Evolutionary conservation across 2,797 vertebrate genomes (phyloP).

Genomic region (Tympanoctomys barrerae): DNA sequence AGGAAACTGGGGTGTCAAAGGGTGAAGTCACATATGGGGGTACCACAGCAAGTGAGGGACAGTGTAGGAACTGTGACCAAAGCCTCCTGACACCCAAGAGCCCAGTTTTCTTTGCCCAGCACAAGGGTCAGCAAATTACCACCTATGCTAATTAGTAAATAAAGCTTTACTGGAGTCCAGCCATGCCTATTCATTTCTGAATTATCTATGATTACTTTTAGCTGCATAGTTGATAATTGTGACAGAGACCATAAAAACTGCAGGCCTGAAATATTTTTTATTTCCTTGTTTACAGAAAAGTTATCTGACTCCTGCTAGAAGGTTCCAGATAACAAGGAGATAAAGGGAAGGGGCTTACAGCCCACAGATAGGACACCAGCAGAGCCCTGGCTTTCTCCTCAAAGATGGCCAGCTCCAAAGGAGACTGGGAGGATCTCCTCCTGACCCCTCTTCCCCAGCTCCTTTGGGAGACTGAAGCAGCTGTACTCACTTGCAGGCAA

Average conservation of each 20-base stretch:
- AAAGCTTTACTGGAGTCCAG: slow-evolving; percentile 21
- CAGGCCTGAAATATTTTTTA: not conserved
- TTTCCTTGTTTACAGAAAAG: not conserved
- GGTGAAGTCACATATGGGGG: not conserved
- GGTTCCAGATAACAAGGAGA: not conserved
- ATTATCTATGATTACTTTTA: not conserved
- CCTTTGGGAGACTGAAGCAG: not conserved
- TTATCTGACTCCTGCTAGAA: not conserved
- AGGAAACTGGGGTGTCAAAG: not conserved
- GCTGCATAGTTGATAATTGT: not conserved
- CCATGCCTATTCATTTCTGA: not conserved
- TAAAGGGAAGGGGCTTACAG: not conserved
- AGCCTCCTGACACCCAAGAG: not conserved
- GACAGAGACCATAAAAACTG: not conserved
- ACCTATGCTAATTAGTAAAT: not conserved
- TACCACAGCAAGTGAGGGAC: not conserved
- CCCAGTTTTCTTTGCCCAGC: not conserved
- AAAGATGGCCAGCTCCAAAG: not conserved
- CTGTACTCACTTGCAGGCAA: not conserved
- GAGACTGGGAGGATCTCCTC: not conserved
- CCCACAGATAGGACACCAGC: not conserved
- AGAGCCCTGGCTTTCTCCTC: not conserved
- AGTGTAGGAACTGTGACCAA: not conserved
- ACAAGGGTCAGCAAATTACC: not conserved
- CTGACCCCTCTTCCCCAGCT: not conserved